Evolutionary conservation across 2,113 vertebrate species (phyloP).

Genomic region (Melozone crissalis): DNA sequence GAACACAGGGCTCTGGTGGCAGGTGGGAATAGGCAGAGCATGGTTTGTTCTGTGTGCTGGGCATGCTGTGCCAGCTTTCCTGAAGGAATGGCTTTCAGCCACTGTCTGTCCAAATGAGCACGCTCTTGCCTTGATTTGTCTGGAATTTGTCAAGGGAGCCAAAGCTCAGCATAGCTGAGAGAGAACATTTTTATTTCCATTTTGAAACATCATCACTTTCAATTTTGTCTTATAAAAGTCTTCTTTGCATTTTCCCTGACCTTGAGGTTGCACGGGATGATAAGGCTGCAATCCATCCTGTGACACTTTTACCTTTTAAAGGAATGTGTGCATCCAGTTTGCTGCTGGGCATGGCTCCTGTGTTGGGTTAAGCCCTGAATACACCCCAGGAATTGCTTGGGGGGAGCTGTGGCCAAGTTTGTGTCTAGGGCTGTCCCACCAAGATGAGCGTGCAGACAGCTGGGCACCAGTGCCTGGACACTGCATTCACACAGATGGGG

Average conservation of each 20-base stretch:
- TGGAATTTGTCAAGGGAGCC: neutral
- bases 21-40: slow-evolving; percentile 3
- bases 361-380: neutral
- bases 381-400: neutral
- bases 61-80: slow-evolving; percentile 1
- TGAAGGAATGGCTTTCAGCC: neutral
- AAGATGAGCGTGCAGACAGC: neutral
- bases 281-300: neutral
- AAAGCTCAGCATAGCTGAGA: neutral
- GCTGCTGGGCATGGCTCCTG: neutral
- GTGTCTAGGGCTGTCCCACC: neutral
- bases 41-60: neutral
- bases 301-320: neutral
- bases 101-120: neutral
- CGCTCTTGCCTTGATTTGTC: neutral
- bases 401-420: neutral
- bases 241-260: neutral
- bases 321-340: neutral
- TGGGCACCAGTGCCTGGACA: neutral
- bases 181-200: neutral
- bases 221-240: neutral
- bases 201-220: neutral
- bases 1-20: neutral
- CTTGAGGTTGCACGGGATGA: neutral
- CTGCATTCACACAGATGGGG: neutral